Evolutionary conservation across 2,797 vertebrate genomes (phyloP).

Genomic region (Lepilemur ruficaudatus): DNA sequence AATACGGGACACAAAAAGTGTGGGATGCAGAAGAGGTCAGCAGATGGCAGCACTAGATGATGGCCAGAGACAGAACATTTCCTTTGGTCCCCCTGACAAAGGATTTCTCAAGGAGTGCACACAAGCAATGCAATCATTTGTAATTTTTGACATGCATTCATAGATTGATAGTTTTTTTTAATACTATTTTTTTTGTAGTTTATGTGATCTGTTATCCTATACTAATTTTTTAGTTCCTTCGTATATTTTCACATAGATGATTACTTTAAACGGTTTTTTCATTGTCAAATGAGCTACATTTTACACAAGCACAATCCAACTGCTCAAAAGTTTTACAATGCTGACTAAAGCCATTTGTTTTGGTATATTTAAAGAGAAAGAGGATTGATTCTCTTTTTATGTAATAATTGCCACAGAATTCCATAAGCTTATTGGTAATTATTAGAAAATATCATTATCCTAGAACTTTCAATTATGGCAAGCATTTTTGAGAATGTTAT

Average conservation of each 20-base stretch:
- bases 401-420: neutral
- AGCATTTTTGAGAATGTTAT: neutral
- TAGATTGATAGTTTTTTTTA: neutral
- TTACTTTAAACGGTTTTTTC: neutral
- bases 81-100: neutral
- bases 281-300: neutral
- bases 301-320: neutral
- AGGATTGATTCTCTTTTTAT: neutral
- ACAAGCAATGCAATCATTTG: neutral
- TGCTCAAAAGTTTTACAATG: neutral
- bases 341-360: neutral
- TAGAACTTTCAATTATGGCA: neutral
- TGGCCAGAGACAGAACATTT: neutral
- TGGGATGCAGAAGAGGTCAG: conserved; percentile 50
- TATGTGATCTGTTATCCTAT: neutral
- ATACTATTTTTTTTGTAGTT: neutral
- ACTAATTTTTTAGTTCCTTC: neutral
- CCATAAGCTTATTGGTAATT: neutral
- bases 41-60: conserved; percentile 67
- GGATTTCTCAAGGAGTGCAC: neutral
- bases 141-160: neutral
- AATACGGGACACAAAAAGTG: neutral
- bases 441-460: neutral
- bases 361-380: neutral
- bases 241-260: neutral